phyloP scores from a whole-genome alignment of 2,797 vertebrate genomes.

The Lacerta bilineata region DNA sequence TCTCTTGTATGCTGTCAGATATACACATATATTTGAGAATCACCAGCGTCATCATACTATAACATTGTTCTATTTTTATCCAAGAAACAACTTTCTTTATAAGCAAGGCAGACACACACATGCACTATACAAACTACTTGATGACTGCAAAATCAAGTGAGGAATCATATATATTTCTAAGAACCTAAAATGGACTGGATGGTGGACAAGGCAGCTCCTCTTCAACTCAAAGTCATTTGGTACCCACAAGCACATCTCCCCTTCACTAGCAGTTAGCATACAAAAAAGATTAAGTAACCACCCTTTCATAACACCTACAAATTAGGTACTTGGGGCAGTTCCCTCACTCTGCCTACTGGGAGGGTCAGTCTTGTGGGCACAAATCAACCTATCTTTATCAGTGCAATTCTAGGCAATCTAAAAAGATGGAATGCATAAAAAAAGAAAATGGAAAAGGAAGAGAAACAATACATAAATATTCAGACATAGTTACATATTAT shows the following conservation, averaged over 20 bases:
- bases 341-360: no score
- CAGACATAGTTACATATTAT: background rate
- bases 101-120: background rate
- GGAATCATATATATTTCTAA: background rate
- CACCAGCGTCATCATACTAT: background rate
- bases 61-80: background rate
- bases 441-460: background rate
- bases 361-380: no score
- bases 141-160: background rate
- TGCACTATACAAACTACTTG: background rate
- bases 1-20: background rate
- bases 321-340: no score
- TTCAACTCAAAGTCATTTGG: no score
- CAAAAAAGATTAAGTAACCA: no score
- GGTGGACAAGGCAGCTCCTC: no score
- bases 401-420: background rate
- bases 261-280: no score
- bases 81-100: background rate
- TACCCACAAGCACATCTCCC: no score
- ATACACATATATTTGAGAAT: background rate
- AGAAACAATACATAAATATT: constrained; percentile 1
- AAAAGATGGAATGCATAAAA: background rate
- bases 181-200: background rate
- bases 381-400: no score
- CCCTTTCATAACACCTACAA: no score